Evolutionary conservation across 1,140 invertebrate genomes (phyloP).

Genomic region (Cecropterus lyciades): DNA sequence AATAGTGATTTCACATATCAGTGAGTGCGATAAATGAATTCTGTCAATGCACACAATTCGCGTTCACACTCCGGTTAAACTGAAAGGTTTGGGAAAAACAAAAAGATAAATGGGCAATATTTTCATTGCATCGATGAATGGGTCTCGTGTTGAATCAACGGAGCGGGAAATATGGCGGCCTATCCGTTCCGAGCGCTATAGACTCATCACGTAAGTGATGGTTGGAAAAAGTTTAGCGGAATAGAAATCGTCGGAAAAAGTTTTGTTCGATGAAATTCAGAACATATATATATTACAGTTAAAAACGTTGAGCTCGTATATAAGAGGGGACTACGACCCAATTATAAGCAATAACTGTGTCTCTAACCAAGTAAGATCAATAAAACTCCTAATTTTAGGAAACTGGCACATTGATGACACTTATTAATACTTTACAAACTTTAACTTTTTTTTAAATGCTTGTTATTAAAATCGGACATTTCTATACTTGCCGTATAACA

Average conservation of each 20-base stretch:
- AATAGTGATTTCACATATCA: conserved; percentile 76
- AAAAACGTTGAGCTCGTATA: too few species aligned
- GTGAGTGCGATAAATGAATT: conserved; percentile 70
- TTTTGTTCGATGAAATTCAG: conserved; percentile 14
- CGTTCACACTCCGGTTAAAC: conserved; percentile 59
- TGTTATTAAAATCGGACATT: too few species aligned
- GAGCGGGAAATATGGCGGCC: conserved; percentile 66
- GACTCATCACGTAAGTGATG: conserved; percentile 39
- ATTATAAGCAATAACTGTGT: too few species aligned
- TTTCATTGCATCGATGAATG: conserved; percentile 76
- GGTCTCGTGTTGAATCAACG: conserved; percentile 64
- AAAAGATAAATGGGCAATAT: conserved; percentile 79
- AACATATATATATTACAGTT: too few species aligned
- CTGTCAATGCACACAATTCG: conserved; percentile 59
- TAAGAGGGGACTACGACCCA: too few species aligned
- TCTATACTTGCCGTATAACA: too few species aligned
- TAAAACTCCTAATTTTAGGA: too few species aligned
- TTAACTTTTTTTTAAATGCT: too few species aligned
- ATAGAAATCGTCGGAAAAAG: conserved; percentile 11
- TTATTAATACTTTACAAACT: too few species aligned
- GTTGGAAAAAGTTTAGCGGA: conserved; percentile 37
- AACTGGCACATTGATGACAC: too few species aligned
- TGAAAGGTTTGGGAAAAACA: conserved; percentile 64
- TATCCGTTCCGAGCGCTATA: conserved; percentile 29
- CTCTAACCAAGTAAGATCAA: too few species aligned